A percentile compares a stretch with the other conserved stretches of the same genome.
These are phyloP conservation scores for Phylloscopus trochiloides DNA, from an alignment of 2,113 vertebrate species.

Conservation along the genomic window DNA sequence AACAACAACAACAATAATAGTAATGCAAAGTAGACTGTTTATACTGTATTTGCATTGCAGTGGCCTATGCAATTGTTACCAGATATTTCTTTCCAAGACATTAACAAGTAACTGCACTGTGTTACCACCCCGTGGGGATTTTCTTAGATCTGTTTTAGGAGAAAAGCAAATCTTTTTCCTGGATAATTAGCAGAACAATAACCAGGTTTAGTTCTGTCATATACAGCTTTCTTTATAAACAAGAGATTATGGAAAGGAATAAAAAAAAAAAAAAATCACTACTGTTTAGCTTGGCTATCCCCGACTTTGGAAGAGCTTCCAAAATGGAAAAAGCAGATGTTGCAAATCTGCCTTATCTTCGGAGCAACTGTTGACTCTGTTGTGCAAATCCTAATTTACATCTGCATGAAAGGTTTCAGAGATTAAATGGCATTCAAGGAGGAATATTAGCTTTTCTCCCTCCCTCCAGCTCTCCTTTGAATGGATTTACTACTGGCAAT, in stretches of 20 bases:
- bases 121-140: neutral
- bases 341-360: slow-evolving; percentile 66
- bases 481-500: slow-evolving; percentile 68
- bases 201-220: slow-evolving; percentile 22
- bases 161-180: neutral
- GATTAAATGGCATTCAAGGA: slow-evolving; percentile 68
- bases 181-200: slow-evolving; percentile 14
- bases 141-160: neutral
- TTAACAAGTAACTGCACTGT: neutral
- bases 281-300: slow-evolving; percentile 48
- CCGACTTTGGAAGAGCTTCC: slow-evolving; percentile 16
- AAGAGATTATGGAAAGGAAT: neutral
- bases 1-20: neutral
- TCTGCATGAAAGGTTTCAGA: slow-evolving; percentile 67
- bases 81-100: neutral
- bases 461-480: slow-evolving; percentile 60
- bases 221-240: slow-evolving; percentile 16
- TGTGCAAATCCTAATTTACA: slow-evolving; percentile 70
- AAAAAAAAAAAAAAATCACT: neutral
- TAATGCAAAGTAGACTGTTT: neutral
- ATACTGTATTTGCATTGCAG: neutral
- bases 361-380: slow-evolving; percentile 64
- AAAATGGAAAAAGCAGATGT: slow-evolving; percentile 71
- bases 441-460: slow-evolving; percentile 68
- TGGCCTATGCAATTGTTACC: neutral